phyloP scores from a whole-genome alignment of 2,888 invertebrate genomes.

The Anarsia innoxiella region DNA sequence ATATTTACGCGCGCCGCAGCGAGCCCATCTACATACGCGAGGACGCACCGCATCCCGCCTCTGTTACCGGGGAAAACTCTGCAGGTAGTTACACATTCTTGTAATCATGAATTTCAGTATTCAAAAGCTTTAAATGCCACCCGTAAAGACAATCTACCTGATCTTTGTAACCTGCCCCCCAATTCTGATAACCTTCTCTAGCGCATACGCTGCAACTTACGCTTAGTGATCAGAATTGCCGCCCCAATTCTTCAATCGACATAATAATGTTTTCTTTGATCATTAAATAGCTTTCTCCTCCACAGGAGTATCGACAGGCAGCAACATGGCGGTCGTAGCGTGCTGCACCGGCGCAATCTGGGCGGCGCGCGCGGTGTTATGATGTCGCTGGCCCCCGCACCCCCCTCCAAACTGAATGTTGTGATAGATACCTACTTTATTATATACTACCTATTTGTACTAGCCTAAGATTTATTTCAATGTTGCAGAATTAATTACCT shows the following conservation, averaged over 20 bases:
- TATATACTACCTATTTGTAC: constrained; percentile 47
- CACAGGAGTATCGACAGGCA: too few species aligned
- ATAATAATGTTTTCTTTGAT: too few species aligned
- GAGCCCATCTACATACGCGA: constrained; percentile 70
- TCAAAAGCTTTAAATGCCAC: too few species aligned
- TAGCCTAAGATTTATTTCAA: constrained; percentile 59
- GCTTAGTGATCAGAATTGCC: too few species aligned
- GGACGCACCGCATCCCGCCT: constrained; percentile 71
- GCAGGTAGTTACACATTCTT: too few species aligned
- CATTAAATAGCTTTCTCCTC: too few species aligned
- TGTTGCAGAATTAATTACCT: constrained; percentile 61
- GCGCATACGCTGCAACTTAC: too few species aligned
- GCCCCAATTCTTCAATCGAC: too few species aligned
- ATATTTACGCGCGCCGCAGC: constrained; percentile 74
- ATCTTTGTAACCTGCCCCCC: too few species aligned
- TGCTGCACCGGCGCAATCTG: constrained; percentile 16
- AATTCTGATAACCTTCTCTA: too few species aligned
- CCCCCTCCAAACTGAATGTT: constrained; percentile 57
- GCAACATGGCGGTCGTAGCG: constrained; percentile 17
- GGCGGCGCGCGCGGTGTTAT: constrained; percentile 24
- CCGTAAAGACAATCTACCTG: too few species aligned
- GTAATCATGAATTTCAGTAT: too few species aligned
- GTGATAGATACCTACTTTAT: constrained; percentile 55
- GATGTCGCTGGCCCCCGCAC: constrained; percentile 24
- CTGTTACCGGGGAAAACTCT: constrained; percentile 67